phyloP scores from a whole-genome alignment of 1,140 invertebrate genomes.

The Monomorium pharaonis region DNA sequence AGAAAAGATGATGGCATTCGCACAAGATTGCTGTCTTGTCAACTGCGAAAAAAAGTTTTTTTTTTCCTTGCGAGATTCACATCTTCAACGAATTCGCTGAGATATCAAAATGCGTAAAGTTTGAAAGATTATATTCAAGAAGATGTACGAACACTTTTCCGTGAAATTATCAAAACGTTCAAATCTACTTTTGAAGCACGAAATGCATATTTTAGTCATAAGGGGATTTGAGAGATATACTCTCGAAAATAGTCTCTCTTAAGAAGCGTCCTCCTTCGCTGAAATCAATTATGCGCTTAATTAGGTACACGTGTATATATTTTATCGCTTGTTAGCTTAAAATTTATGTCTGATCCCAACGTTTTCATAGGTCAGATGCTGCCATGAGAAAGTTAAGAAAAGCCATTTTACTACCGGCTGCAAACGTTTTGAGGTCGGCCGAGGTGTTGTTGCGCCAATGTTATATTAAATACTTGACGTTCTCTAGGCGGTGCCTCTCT shows the following conservation, averaged over 20 bases:
- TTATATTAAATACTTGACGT: slow-evolving; percentile 56
- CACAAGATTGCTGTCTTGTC: neutral
- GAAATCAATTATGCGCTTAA: neutral
- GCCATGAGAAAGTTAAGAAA: slow-evolving; percentile 46
- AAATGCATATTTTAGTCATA: too few species aligned
- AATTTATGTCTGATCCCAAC: slow-evolving; percentile 7
- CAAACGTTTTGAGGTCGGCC: slow-evolving; percentile 45
- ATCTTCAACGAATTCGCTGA: neutral
- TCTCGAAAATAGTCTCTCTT: neutral
- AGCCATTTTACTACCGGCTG: slow-evolving; percentile 38
- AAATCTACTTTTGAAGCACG: neutral
- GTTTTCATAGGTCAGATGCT: slow-evolving; percentile 42
- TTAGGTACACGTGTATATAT: too few species aligned
- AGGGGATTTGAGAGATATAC: too few species aligned
- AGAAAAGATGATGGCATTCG: neutral
- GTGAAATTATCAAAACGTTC: too few species aligned
- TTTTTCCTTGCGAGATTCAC: neutral
- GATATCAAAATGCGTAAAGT: neutral
- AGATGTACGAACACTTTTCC: neutral
- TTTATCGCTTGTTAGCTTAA: neutral
- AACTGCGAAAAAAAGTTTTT: neutral
- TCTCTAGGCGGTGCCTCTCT: neutral
- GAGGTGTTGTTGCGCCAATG: slow-evolving; percentile 36
- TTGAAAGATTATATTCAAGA: neutral
- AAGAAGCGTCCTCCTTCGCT: neutral